Conservation (phyloP, 2,797 vertebrate species). For the Rhinatrema bivittatum region DNA sequence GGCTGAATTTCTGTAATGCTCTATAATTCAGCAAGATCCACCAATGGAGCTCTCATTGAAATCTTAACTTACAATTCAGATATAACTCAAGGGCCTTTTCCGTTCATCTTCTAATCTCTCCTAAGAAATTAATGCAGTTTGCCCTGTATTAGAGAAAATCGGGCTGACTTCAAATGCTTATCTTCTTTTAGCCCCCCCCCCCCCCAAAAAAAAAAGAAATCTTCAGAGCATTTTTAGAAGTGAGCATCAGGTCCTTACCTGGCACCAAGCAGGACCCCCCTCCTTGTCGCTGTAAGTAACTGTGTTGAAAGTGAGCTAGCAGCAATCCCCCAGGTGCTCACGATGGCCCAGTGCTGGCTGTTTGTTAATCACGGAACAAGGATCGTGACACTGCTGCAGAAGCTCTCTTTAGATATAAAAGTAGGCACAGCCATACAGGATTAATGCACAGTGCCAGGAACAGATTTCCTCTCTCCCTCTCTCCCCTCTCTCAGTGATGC, state of each 20-base stretch:
- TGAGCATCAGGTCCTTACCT: slow-evolving; percentile 25
- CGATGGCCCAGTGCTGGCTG: slow-evolving; percentile 17
- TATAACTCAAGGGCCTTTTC: slow-evolving; percentile 19
- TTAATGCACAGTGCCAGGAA: slow-evolving; percentile 16
- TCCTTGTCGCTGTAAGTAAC: slow-evolving; percentile 41
- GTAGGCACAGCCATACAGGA: slow-evolving; percentile 14
- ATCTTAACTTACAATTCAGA: slow-evolving; percentile 6
- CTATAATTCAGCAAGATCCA: slow-evolving; percentile 8
- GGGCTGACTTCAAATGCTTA: slow-evolving; percentile 3
- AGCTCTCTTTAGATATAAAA: slow-evolving; percentile 39
- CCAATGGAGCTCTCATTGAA: slow-evolving; percentile 8
- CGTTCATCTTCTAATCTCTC: too few species aligned
- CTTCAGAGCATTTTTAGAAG: slow-evolving; percentile 7
- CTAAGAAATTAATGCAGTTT: not conserved
- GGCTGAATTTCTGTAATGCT: slow-evolving; percentile 14
- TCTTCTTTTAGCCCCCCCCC: slow-evolving; percentile 6
- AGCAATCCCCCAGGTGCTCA: slow-evolving; percentile 23
- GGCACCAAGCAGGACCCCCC: not conserved
- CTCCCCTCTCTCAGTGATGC: slow-evolving; percentile 33
- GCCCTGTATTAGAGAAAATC: not conserved
- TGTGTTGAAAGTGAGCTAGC: slow-evolving; percentile 14
- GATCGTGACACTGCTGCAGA: slow-evolving; percentile 29
- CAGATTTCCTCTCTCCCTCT: slow-evolving; percentile 18
- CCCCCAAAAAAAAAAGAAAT: too few species aligned
- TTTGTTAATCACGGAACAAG: slow-evolving; percentile 29